These are phyloP conservation scores for Sialia sialis DNA, from an alignment of 2,113 vertebrate genomes.

Conservation along the genomic window DNA sequence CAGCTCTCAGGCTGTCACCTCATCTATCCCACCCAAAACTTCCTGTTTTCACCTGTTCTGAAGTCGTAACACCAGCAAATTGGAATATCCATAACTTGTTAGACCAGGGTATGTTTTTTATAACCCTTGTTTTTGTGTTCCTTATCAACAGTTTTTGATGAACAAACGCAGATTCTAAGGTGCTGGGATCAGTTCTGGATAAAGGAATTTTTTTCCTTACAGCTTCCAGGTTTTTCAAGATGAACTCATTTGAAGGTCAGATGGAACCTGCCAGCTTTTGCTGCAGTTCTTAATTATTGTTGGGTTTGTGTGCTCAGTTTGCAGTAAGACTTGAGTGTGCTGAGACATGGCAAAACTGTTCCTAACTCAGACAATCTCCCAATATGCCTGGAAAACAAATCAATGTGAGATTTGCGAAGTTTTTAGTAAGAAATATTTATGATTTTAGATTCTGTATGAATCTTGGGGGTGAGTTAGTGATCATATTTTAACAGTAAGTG, in stretches of 20 bases:
- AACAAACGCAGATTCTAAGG: not conserved
- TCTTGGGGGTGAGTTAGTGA: not conserved
- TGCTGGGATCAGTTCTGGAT: not conserved
- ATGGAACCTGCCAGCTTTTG: not conserved
- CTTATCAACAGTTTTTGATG: not conserved
- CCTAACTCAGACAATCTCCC: not conserved
- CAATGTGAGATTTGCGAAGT: accelerated
- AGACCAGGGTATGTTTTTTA: not conserved
- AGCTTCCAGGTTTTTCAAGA: not conserved
- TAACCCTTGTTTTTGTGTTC: not conserved
- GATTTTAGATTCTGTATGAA: not conserved
- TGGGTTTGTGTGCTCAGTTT: not conserved
- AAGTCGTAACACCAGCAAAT: not conserved
- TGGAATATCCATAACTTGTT: not conserved
- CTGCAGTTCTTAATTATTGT: not conserved
- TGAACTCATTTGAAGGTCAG: not conserved
- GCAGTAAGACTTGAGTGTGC: not conserved
- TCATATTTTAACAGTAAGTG: not conserved
- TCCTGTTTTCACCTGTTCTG: not conserved
- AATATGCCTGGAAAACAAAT: not conserved
- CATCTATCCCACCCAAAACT: not conserved
- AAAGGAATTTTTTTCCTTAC: not conserved
- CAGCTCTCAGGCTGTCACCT: not conserved
- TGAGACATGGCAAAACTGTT: not conserved
- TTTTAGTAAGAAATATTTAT: not conserved